Evolutionary conservation across 2,797 vertebrate species (phyloP).

Genomic region (Champsocephalus gunnari): DNA sequence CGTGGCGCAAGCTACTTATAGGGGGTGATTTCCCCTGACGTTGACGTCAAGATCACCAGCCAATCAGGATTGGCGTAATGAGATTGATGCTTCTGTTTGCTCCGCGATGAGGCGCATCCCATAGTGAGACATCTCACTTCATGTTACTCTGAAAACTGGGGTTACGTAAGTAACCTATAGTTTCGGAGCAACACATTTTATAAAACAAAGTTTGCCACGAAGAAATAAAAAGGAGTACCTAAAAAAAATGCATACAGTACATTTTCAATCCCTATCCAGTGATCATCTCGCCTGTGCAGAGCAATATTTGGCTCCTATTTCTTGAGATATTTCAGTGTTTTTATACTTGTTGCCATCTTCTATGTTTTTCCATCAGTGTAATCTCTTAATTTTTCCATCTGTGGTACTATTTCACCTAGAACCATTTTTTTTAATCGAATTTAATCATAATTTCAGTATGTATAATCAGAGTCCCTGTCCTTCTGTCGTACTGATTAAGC

Average conservation of each 20-base stretch:
- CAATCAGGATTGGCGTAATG: no score
- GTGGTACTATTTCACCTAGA: neutral
- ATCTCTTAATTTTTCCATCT: constrained; percentile 30
- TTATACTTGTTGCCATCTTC: constrained; percentile 14
- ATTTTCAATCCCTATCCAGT: constrained; percentile 16
- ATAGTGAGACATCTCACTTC: no score
- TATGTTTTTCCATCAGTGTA: constrained; percentile 1
- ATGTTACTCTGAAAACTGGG: no score
- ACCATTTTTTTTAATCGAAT: neutral
- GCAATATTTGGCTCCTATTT: constrained; percentile 18
- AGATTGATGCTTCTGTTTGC: no score
- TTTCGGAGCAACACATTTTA: neutral
- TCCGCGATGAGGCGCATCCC: no score
- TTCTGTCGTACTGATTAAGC: constrained; percentile 28
- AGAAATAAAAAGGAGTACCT: neutral
- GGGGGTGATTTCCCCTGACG: no score
- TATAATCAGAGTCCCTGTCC: constrained; percentile 16
- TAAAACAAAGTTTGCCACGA: neutral
- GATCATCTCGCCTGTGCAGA: constrained; percentile 4
- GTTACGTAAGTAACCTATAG: no score
- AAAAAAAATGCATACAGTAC: constrained; percentile 1
- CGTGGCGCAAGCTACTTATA: no score
- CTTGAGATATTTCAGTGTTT: constrained; percentile 15
- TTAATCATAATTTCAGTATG: constrained; percentile 28
- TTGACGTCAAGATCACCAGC: no score